Evolutionary conservation across 2,888 invertebrate species (phyloP), one percentile per base, ranked within the genome.

Genomic region (Pollenia angustigena): DNA sequence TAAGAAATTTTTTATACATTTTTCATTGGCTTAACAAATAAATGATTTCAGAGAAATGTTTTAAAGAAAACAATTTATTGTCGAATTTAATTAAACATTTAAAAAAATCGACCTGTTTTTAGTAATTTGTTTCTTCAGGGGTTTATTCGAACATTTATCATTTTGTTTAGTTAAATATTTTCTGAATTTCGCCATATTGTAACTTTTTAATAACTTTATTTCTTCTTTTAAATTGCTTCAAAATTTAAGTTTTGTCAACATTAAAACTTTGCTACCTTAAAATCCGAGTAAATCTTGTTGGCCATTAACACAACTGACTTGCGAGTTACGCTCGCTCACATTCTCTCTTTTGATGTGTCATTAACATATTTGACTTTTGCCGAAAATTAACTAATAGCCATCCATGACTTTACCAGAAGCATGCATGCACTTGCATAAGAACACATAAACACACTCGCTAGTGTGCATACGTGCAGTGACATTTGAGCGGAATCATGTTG

Each of bases 21-120:
- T 64, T 76, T 76, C 54, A 64, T 76, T 52, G 23, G 54, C 44
- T 54, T 54, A 54, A 40, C 7, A 76, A 54, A 54, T 64, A 64
- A 64, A 54, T 64, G 76, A 54, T 76, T 75, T 44, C 10, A 23
- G 40, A n/a, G 18, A 44, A 46, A 58, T n/a, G 4, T 7, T 58
- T 46, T 32, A 46, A 44, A 11, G 32, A 32, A 60, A 23, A 8
- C 23, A 10, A 64, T 64, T 23, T 44, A 46, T 14, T 44, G n/a
- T 42, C 9, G 16, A 4, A 7, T 4, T 9, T 6, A 16, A 1
- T 62, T 42, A 44, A 62, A 42, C 1, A 40, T 23, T 23, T 23
- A 6, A 56, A 32, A 32, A 32, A 32, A 4, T 32, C 18, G 18
- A 23, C 23, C 0, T 4, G 0, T 32, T 0, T 32, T 32, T 32